Base-by-base conservation (phyloP, 2,797 vertebrate species). In the Lemur catta region DNA sequence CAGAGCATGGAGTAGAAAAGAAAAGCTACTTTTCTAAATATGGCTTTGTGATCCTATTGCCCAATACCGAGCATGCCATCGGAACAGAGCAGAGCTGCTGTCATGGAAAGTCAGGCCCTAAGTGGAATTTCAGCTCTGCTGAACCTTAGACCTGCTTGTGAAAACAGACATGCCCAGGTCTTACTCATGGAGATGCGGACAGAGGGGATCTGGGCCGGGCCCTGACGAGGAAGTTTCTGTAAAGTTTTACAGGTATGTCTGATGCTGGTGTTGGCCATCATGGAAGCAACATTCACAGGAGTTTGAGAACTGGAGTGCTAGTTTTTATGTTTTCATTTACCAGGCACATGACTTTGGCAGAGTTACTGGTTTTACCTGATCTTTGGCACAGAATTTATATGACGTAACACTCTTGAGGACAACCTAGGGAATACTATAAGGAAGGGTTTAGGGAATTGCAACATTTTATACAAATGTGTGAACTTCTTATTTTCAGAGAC, bases 381-480 rank as follows among this genome's bases (percentile, higher is more conserved):
- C 48, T 55, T 22, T n/a, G 35, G 7, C 13, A 6, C 41, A 7
- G 43, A 20, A 17, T 35, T 14, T 12, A 43, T 4, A 10, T 7
- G 20, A 9, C 2, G 0, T 4, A 14, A 46, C 17, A 2, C 41
- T 72, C 20, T 30, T 24, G 24, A 14, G 4, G 24, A 41, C 24
- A n/a, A 13, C 15, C 18, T 46, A 15, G 26, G n/a, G 22, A 28
- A 89, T 30, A 48, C 4, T n/a, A 4, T 11, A 55, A 57, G 13
- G 7, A 76, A 26, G 3, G 20, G 0, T n/a, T 50, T 20, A 4
- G 52, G 22, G 8, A 76, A 28, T 26, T 2, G 1, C 2, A 18
- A n/a, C 26, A 10, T 28, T 84, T 24, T 84, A 9, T 75, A 15
- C 41, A 55, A 5, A 65, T 18, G 14, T 28, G 30, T 15, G 22